Base-by-base conservation (phyloP, 2,797 vertebrate species). In the Lepilemur septentrionalis region DNA sequence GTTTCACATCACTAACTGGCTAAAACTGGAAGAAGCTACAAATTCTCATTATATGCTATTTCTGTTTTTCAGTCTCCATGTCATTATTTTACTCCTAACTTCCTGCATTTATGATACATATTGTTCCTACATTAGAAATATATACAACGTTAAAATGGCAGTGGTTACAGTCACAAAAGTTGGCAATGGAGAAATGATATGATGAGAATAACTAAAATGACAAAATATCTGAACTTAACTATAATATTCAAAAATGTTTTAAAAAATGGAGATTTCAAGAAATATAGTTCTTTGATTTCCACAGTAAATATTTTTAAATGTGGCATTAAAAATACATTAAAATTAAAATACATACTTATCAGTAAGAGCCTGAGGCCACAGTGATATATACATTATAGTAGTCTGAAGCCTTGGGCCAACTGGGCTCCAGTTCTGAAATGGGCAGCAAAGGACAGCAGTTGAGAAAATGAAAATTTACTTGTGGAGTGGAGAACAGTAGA, bases 41-140 rank as follows among this genome's bases (percentile, higher is more conserved):
- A 18, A 67, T 63, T 91, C 93, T 95, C 80, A 65, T 95, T 86
- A 52, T 13, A 25, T 23, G 10, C 76, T 63, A 50, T 13, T 94
- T 87, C 86, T 76, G 14, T 63, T 89, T 75, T 63, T 73, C 72
- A 81, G 5, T 92, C 41, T 92, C 52, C 55, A 11, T 92, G 55
- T 3, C 65, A 48, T 28, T 69, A 89, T 41, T 95, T 81, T 85
- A 89, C 35, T 91, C 12, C 13, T 72, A n/a, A 43, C 8, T 86
- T 95, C 82, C 81, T 93, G 25, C 14, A 89, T 97, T 96, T 9
- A 81, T 2, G 35, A 69, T 91, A 94, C 13, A 48, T 50, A 83
- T 13, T 59, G 88, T 82, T 73, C 28, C 84, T 83, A 38, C 72
- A 35, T 67, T 73, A 86, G 57, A 97, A 97, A 93, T 96, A 83